Evolutionary conservation across 1,140 invertebrate genomes (phyloP).

Genomic region (Pseudomyrmex flavicornis): DNA sequence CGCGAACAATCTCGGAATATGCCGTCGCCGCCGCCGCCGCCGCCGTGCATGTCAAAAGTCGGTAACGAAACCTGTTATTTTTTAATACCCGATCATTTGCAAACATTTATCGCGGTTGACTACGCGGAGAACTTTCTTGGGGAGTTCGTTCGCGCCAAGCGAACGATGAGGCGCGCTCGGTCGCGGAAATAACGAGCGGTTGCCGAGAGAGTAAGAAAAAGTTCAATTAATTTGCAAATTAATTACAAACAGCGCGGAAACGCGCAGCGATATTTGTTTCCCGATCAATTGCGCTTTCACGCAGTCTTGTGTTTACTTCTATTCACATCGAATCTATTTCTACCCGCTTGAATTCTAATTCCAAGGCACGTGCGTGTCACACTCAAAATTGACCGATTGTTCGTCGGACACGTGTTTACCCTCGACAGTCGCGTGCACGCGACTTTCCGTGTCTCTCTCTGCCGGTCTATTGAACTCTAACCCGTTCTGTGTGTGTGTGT

Average conservation of each 20-base stretch:
- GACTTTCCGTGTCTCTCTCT: slow-evolving; percentile 1
- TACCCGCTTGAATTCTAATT: too few relatives aligned
- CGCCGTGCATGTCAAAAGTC: slow-evolving; percentile 48
- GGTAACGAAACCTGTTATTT: slow-evolving; percentile 55
- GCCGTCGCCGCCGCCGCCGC: neutral
- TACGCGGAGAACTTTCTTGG: neutral
- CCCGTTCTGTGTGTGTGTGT: neutral
- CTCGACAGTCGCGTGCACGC: neutral
- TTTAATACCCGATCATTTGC: slow-evolving; percentile 43
- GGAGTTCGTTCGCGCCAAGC: too few relatives aligned
- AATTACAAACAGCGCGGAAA: too few relatives aligned
- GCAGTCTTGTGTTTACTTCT: too few relatives aligned
- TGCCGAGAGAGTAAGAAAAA: too few relatives aligned
- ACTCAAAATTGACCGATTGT: slow-evolving; percentile 2
- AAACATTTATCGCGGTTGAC: slow-evolving; percentile 8
- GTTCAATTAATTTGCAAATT: too few relatives aligned
- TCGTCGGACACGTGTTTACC: neutral
- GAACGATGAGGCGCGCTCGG: too few relatives aligned
- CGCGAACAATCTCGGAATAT: slow-evolving; percentile 28
- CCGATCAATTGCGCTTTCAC: too few relatives aligned
- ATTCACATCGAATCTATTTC: too few relatives aligned
- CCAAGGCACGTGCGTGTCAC: neutral
- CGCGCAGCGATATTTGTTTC: too few relatives aligned
- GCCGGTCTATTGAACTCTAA: slow-evolving; percentile 24
- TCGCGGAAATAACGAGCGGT: too few relatives aligned